Evolutionary conservation across 2,797 vertebrate species (phyloP).

Genomic region (Muscicapa striata): DNA sequence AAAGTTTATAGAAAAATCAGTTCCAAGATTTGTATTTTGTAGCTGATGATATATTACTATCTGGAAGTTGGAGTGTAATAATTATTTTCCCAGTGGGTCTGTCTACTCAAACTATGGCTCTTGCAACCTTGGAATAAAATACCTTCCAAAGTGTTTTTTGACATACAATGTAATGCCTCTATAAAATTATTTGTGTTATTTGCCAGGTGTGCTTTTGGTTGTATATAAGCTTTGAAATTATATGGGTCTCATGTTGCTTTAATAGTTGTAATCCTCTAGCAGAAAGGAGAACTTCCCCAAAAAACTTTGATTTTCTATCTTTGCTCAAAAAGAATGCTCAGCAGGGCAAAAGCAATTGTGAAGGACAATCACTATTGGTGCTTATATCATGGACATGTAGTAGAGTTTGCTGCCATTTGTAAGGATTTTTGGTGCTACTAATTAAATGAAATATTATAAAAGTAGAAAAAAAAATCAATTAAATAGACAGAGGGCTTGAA

Average conservation of each 20-base stretch:
- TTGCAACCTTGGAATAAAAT: background rate
- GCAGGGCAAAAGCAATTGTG: background rate
- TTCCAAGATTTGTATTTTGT: background rate
- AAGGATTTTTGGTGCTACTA: background rate
- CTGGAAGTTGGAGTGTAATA: background rate
- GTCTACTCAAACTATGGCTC: background rate
- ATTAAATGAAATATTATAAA: background rate
- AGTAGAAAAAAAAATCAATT: background rate
- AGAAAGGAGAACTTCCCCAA: background rate
- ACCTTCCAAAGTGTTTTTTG: background rate
- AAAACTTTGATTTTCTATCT: background rate
- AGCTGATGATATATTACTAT: background rate
- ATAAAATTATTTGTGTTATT: background rate
- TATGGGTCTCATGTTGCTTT: background rate
- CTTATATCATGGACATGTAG: background rate
- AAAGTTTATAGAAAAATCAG: slow-evolving; percentile 61
- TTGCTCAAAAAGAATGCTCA: background rate
- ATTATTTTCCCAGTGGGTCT: background rate
- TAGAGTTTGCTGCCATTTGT: background rate
- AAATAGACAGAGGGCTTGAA: background rate
- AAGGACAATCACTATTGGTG: background rate
- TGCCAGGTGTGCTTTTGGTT: background rate
- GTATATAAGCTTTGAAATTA: background rate
- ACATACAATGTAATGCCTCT: background rate
- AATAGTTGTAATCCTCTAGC: background rate